Conservation (phyloP, 2,113 vertebrate genomes). For the Daboia siamensis region DNA sequence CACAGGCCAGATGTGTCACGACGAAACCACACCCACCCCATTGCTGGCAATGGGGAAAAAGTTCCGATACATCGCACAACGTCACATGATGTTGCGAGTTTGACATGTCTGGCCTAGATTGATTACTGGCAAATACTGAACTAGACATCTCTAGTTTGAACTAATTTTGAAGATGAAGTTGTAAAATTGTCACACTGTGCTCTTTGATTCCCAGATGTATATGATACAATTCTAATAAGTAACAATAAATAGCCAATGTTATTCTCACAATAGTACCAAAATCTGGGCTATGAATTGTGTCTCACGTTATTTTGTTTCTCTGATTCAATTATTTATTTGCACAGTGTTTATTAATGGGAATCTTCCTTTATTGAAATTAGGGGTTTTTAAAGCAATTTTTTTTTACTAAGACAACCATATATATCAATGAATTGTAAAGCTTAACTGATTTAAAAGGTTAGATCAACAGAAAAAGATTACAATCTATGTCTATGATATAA, state of each 20-base stretch:
- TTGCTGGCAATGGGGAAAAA: no score
- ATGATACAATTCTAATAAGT: background rate
- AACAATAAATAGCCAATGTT: background rate
- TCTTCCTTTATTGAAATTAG: background rate
- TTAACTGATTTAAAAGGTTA: conserved; percentile 3
- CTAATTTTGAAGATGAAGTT: background rate
- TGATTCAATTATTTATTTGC: background rate
- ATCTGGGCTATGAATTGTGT: background rate
- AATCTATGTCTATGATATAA: background rate
- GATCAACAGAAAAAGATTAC: conserved; percentile 15
- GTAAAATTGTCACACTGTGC: background rate
- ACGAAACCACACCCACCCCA: no score
- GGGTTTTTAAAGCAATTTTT: background rate
- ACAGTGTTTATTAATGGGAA: background rate
- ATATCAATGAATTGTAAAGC: background rate
- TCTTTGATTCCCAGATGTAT: background rate
- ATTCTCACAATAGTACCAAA: background rate
- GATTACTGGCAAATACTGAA: background rate
- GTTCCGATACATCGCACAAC: no score
- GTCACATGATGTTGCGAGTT: no score
- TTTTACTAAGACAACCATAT: background rate
- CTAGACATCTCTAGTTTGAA: background rate
- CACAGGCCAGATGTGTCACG: no score
- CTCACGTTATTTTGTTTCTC: background rate
- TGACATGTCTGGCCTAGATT: background rate